Evolutionary conservation across 2,113 vertebrate genomes (phyloP).

Genomic region (Semnornis frantzii): DNA sequence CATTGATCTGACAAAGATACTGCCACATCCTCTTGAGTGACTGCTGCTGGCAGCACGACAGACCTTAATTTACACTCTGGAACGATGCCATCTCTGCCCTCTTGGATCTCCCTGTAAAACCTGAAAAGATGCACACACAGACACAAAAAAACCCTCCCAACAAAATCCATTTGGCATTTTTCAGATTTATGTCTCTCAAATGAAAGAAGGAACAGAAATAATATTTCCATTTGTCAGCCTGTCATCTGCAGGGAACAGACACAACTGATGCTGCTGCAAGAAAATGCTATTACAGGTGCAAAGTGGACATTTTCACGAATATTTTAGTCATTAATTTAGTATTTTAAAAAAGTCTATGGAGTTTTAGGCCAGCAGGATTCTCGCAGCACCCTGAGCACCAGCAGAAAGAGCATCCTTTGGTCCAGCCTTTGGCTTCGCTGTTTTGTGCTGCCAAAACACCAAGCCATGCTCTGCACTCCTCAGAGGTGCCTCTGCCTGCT

Average conservation of each 20-base stretch:
- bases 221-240: constrained; percentile 69
- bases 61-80: constrained; percentile 57
- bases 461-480: not conserved
- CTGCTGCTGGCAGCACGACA: constrained; percentile 19
- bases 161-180: constrained; percentile 58
- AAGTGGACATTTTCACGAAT: constrained; percentile 38
- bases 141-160: constrained; percentile 57
- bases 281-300: constrained; percentile 51
- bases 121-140: constrained; percentile 26
- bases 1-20: constrained; percentile 33
- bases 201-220: constrained; percentile 57
- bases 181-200: constrained; percentile 69
- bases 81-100: constrained; percentile 47
- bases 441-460: not conserved
- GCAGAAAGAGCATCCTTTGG: not conserved
- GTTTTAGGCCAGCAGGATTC: not conserved
- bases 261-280: constrained; percentile 46
- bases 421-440: not conserved
- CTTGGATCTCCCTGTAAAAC: constrained; percentile 54
- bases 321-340: constrained; percentile 43
- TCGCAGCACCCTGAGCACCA: not conserved
- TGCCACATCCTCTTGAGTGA: constrained; percentile 31
- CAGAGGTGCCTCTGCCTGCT: not conserved
- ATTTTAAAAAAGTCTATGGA: constrained; percentile 11
- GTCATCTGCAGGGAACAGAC: constrained; percentile 26